Evolutionary conservation across 2,888 invertebrate genomes (phyloP).

Genomic region (Ctena decussata): DNA sequence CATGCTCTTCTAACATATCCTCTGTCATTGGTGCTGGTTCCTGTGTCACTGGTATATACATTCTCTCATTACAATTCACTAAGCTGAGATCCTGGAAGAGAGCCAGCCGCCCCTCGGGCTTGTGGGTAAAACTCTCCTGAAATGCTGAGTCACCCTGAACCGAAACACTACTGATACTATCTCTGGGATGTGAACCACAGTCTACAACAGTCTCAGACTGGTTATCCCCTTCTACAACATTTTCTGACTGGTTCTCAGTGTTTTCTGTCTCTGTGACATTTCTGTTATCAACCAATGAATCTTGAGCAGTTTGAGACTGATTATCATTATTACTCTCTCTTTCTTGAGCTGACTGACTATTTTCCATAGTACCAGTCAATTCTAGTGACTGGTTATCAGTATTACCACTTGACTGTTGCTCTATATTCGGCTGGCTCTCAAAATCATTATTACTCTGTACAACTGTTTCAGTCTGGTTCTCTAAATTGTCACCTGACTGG

Average conservation of each 20-base stretch:
- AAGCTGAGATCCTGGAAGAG: conserved; percentile 91
- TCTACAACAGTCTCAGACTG: conserved; percentile 51
- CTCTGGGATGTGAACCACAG: conserved; percentile 26
- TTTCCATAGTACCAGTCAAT: neutral
- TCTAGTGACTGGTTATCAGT: neutral
- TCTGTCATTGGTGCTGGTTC: conserved; percentile 99
- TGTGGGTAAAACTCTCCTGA: conserved; percentile 74
- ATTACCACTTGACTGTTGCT: neutral
- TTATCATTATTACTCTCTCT: neutral
- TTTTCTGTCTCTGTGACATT: neutral
- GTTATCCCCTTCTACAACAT: neutral
- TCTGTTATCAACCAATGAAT: neutral
- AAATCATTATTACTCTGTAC: conserved; percentile 4
- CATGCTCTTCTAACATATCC: conserved; percentile 97
- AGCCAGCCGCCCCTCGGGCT: conserved; percentile 91
- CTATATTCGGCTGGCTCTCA: conserved; percentile 10
- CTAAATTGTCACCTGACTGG: conserved; percentile 20
- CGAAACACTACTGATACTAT: conserved; percentile 50
- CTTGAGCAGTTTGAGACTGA: neutral
- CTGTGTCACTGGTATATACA: conserved; percentile 94
- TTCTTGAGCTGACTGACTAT: neutral
- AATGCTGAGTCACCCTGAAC: conserved; percentile 67
- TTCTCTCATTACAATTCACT: conserved; percentile 90
- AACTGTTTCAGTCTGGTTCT: conserved; percentile 7
- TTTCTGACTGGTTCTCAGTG: neutral